These are phyloP conservation scores for Drosophila navojoa DNA, from an alignment of 1,140 invertebrate species.

Conservation along the genomic window DNA sequence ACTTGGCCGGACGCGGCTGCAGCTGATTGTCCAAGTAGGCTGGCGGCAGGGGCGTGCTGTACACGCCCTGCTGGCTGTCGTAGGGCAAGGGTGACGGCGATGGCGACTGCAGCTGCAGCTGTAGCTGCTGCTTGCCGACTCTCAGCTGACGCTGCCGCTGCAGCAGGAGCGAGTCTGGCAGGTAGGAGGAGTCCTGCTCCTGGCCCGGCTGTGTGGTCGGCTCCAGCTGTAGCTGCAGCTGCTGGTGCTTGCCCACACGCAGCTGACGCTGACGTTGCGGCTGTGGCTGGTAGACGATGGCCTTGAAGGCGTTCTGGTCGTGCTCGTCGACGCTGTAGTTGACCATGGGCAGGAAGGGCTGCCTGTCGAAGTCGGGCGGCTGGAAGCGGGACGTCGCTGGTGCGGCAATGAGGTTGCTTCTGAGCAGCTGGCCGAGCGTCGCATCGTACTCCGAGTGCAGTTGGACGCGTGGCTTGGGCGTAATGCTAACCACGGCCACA, in stretches of 20 bases:
- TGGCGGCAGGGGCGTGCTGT: conserved; percentile 42
- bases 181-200: conserved; percentile 84
- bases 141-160: conserved; percentile 49
- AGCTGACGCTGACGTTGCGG: conserved; percentile 51
- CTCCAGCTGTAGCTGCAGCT: conserved; percentile 30
- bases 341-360: conserved; percentile 86
- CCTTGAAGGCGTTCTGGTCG: conserved; percentile 85
- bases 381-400: conserved; percentile 67
- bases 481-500: conserved; percentile 72
- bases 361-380: conserved; percentile 85
- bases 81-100: conserved; percentile 7
- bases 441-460: conserved; percentile 64
- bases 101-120: conserved; percentile 15
- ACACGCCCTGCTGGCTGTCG: conserved; percentile 26
- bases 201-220: conserved; percentile 71
- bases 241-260: conserved; percentile 57
- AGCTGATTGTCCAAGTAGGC: conserved; percentile 58
- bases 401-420: conserved; percentile 53
- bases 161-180: conserved; percentile 30
- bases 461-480: conserved; percentile 83
- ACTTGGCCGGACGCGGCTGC: conserved; percentile 33
- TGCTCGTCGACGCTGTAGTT: conserved; percentile 87
- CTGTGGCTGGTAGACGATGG: conserved; percentile 75
- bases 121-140: conserved; percentile 48
- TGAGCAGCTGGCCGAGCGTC: conserved; percentile 53